These are phyloP conservation scores for Pelosia muscerda DNA, from an alignment of 2,888 invertebrate species.

Conservation along the genomic window DNA sequence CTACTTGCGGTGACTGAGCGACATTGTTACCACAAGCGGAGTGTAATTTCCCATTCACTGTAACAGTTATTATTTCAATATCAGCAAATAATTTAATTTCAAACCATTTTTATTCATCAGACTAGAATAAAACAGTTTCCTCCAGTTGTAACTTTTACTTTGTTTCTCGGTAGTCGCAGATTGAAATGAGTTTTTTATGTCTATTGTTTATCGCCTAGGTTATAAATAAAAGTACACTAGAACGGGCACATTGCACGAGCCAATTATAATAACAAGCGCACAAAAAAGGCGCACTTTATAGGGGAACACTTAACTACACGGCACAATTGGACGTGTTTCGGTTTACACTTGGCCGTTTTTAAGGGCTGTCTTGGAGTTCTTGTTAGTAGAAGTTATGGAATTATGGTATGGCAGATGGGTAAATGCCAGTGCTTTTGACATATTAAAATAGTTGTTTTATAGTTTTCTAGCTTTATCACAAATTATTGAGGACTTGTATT, in stretches of 20 bases:
- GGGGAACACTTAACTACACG: slow-evolving; percentile 10
- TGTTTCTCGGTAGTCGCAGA: neutral
- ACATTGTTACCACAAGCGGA: neutral
- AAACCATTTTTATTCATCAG: neutral
- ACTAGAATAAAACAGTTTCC: neutral
- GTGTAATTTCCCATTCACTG: neutral
- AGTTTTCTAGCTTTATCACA: neutral
- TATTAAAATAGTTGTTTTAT: neutral
- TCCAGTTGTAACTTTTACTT: neutral
- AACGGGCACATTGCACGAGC: slow-evolving; percentile 4
- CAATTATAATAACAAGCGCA: slow-evolving; percentile 22
- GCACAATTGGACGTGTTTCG: slow-evolving; percentile 18
- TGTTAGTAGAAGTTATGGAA: neutral
- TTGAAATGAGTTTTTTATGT: neutral
- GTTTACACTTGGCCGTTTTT: slow-evolving; percentile 17
- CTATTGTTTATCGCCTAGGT: slow-evolving; percentile 11
- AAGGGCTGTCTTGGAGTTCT: slow-evolving; percentile 8
- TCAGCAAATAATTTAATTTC: neutral
- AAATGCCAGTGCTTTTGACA: slow-evolving; percentile 1
- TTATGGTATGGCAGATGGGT: slow-evolving; percentile 5
- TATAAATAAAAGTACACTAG: slow-evolving; percentile 19
- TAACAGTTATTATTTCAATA: slow-evolving; percentile 3
- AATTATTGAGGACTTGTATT: neutral
- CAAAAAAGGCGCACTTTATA: slow-evolving; percentile 17
- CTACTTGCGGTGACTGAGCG: neutral